phyloP scores from a whole-genome alignment of 2,797 vertebrate species.

The Coccyzus lansbergi region DNA sequence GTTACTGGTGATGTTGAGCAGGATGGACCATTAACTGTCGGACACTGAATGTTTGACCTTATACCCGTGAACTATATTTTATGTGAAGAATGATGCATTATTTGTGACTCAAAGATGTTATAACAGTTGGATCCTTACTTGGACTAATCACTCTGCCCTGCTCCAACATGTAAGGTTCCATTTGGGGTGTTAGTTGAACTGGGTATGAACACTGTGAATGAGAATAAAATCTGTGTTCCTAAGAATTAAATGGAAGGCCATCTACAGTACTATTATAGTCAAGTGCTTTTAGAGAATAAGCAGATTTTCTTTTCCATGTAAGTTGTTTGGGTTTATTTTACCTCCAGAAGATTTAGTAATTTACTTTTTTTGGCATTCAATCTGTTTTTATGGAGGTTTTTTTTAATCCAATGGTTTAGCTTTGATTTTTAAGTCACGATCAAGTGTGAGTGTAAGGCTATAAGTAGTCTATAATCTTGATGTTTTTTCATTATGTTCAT shows the following conservation, averaged over 20 bases:
- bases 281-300: not conserved
- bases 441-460: not conserved
- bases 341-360: not conserved
- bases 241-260: not conserved
- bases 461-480: constrained; percentile 16
- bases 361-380: not conserved
- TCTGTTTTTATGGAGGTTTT: not conserved
- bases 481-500: not conserved
- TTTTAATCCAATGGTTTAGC: not conserved
- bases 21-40: not conserved
- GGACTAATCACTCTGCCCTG: not conserved
- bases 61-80: not conserved
- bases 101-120: not conserved
- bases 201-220: not conserved
- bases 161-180: not conserved
- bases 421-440: not conserved
- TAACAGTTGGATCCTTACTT: not conserved
- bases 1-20: not conserved
- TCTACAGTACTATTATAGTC: not conserved
- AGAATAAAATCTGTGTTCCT: not conserved
- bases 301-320: not conserved
- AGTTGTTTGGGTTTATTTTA: not conserved
- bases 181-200: not conserved
- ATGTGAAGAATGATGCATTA: not conserved
- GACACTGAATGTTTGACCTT: not conserved